These are phyloP conservation scores for Keiferia lycopersicella DNA, from an alignment of 2,888 invertebrate species.

Conservation along the genomic window DNA sequence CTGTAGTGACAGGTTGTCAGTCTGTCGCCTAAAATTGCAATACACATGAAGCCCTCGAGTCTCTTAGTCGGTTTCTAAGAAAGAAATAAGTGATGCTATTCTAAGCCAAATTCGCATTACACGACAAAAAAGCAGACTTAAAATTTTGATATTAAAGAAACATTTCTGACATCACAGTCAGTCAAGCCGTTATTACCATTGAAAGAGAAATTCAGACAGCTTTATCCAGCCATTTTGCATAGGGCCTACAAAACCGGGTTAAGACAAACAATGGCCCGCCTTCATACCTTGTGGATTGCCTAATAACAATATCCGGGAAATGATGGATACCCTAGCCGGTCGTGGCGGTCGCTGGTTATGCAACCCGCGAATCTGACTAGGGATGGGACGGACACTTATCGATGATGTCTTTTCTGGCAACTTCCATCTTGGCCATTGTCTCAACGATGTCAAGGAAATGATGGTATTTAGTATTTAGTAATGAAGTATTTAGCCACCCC, in stretches of 20 bases:
- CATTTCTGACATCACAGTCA: background rate
- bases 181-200: constrained; percentile 13
- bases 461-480: no score
- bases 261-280: constrained; percentile 9
- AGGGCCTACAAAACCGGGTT: constrained; percentile 8
- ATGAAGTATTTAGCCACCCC: no score
- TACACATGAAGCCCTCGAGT: no score
- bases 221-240: constrained; percentile 8
- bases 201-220: constrained; percentile 4
- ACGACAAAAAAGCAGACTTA: no score
- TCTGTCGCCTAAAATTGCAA: no score
- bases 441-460: no score
- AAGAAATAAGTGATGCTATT: no score
- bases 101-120: no score
- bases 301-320: constrained; percentile 42
- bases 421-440: no score
- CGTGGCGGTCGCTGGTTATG: constrained; percentile 33
- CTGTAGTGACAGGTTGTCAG: no score
- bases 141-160: background rate
- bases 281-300: constrained; percentile 43
- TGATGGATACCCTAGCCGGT: constrained; percentile 47
- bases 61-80: no score
- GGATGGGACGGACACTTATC: constrained; percentile 30
- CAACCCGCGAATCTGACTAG: constrained; percentile 33
- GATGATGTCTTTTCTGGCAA: constrained; percentile 30